Percentiles rank a stretch among this genome's conserved stretches.
These are phyloP conservation scores for Melanotaenia boesemani DNA, from an alignment of 2,797 vertebrate species.

Conservation along the genomic window DNA sequence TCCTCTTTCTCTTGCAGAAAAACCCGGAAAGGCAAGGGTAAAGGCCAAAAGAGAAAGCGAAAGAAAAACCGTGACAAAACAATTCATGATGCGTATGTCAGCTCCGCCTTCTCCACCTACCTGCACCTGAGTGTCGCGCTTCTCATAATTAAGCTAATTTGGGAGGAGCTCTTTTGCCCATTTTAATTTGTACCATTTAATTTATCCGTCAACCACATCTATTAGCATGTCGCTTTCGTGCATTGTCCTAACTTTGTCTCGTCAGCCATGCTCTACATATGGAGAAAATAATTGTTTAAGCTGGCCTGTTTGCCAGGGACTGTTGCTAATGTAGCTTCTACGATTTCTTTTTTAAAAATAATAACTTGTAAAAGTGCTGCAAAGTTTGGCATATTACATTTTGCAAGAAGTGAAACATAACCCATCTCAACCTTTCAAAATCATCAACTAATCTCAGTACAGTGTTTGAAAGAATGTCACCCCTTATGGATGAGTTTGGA, in stretches of 20 bases:
- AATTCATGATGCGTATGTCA: conserved; percentile 86
- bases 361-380: conserved; percentile 22
- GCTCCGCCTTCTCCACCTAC: conserved; percentile 84
- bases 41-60: conserved; percentile 98
- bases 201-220: conserved; percentile 47
- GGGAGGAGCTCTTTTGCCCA: conserved; percentile 83
- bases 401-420: conserved; percentile 38
- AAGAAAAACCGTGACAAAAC: conserved; percentile 96
- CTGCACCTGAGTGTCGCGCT: conserved; percentile 84
- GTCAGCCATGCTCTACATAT: conserved; percentile 33
- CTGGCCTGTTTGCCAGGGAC: conserved; percentile 36
- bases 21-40: conserved; percentile 93
- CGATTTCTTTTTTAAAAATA: conserved; percentile 20
- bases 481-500: conserved; percentile 26
- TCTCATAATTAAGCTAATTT: conserved; percentile 83
- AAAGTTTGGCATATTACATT: conserved; percentile 15
- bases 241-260: conserved; percentile 62
- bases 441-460: conserved; percentile 40
- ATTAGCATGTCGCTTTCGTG: conserved; percentile 74
- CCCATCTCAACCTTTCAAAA: conserved; percentile 28
- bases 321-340: conserved; percentile 47
- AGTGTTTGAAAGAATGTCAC: conserved; percentile 30
- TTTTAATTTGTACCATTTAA: conserved; percentile 77
- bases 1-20: conserved; percentile 95
- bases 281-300: conserved; percentile 5